Conservation (phyloP, 2,797 vertebrate species). For the Zalophus californianus region DNA sequence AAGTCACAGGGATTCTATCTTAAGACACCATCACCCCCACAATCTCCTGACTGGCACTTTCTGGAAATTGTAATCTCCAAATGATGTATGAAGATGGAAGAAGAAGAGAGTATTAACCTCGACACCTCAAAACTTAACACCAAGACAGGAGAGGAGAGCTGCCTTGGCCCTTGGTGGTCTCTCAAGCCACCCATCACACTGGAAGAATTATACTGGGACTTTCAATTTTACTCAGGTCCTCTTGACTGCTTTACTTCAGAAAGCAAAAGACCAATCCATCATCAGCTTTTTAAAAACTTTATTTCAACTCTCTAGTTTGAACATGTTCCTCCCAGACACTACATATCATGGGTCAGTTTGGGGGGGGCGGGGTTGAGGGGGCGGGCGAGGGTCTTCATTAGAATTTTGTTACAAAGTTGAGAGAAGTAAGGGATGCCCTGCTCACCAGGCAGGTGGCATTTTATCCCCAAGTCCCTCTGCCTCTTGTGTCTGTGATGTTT, state of each 20-base stretch:
- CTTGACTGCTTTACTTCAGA: background rate
- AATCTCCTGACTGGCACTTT: background rate
- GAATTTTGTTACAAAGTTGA: background rate
- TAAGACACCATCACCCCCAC: background rate
- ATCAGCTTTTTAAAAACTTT: background rate
- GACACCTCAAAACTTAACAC: background rate
- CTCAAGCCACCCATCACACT: background rate
- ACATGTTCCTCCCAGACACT: background rate
- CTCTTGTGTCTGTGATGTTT: background rate
- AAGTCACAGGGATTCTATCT: background rate
- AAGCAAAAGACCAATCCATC: background rate
- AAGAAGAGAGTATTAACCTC: background rate
- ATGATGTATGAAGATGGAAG: background rate
- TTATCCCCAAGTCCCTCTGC: background rate
- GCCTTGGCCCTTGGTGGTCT: background rate
- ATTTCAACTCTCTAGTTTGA: background rate
- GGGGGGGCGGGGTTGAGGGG: rapidly evolving
- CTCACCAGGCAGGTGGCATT: background rate
- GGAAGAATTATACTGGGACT: background rate
- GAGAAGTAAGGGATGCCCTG: background rate
- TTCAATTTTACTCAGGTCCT: background rate
- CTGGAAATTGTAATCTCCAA: background rate
- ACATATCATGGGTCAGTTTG: background rate
- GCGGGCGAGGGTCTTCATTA: background rate
- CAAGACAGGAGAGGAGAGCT: background rate